Evolutionary conservation across 2,888 invertebrate genomes (phyloP).

Genomic region (Synanthedon formicaeformis): DNA sequence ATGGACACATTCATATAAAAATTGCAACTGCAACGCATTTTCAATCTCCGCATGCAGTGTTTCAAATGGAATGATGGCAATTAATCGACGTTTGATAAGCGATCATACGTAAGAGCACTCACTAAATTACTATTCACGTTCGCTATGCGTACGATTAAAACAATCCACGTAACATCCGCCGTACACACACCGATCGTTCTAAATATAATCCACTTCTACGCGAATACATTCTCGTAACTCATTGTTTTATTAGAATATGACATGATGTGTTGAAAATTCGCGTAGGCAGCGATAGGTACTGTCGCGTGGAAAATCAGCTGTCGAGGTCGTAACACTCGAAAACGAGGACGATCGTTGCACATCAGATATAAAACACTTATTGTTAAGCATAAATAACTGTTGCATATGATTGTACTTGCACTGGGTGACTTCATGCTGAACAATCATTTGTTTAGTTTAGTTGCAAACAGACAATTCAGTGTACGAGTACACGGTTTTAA

Average conservation of each 20-base stretch:
- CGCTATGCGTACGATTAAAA: conserved; percentile 3
- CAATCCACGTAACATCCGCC: conserved; percentile 5
- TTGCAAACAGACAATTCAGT: too few relatives aligned
- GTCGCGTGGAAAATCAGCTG: conserved; percentile 25
- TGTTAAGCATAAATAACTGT: conserved; percentile 1
- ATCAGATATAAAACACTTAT: conserved; percentile 1
- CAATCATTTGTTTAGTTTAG: too few relatives aligned
- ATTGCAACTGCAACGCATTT: neutral
- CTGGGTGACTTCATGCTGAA: too few relatives aligned
- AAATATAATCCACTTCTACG: conserved; percentile 3
- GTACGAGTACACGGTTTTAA: too few relatives aligned
- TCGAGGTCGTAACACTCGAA: conserved; percentile 13
- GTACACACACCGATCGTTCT: conserved; percentile 5
- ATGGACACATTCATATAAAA: neutral
- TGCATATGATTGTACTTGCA: conserved; percentile 4
- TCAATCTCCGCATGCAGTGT: neutral
- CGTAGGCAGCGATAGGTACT: conserved; percentile 20
- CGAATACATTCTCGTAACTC: conserved; percentile 1
- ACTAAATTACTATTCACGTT: conserved; percentile 3
- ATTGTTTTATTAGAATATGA: conserved; percentile 25
- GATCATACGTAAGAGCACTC: conserved; percentile 2
- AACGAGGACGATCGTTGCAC: conserved; percentile 2
- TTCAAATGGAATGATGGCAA: neutral
- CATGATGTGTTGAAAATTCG: conserved; percentile 26
- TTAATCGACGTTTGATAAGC: neutral